A percentile compares a stretch with the other conserved stretches of the same genome.
These are phyloP conservation scores for Oryzias melastigma DNA, from an alignment of 2,113 vertebrate genomes.

Conservation along the genomic window DNA sequence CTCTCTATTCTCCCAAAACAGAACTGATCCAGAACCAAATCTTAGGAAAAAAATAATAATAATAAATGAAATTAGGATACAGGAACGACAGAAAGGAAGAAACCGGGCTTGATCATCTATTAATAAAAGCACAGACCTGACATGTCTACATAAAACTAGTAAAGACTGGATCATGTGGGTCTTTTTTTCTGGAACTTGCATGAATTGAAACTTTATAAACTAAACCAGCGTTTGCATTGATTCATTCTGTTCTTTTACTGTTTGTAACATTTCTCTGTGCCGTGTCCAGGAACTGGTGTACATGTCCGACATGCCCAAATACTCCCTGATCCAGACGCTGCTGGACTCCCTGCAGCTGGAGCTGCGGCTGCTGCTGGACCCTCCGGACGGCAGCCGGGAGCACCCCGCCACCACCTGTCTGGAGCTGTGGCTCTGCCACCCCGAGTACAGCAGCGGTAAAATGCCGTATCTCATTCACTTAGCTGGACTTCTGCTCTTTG, in stretches of 20 bases:
- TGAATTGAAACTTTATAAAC: too few species aligned
- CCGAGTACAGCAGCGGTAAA: constrained; percentile 78
- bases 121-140: too few species aligned
- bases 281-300: constrained; percentile 77
- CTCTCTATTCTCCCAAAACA: too few species aligned
- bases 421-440: constrained; percentile 86
- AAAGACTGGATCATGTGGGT: too few species aligned
- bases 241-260: background rate
- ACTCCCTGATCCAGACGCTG: constrained; percentile 71
- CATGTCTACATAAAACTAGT: too few species aligned
- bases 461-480: background rate
- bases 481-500: too few species aligned
- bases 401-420: constrained; percentile 84
- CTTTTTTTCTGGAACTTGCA: too few species aligned
- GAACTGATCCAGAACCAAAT: too few species aligned
- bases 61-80: too few species aligned
- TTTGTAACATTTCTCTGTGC: background rate
- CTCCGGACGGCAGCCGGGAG: constrained; percentile 83
- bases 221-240: background rate
- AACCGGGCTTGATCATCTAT: too few species aligned
- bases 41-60: too few species aligned
- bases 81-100: too few species aligned
- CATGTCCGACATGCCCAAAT: constrained; percentile 78
- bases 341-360: constrained; percentile 79
- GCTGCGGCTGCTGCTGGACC: constrained; percentile 74